Evolutionary conservation across 2,113 vertebrate genomes (phyloP), one percentile per base, ranked within the genome.

Genomic region (Cricetomys ansorgei): DNA sequence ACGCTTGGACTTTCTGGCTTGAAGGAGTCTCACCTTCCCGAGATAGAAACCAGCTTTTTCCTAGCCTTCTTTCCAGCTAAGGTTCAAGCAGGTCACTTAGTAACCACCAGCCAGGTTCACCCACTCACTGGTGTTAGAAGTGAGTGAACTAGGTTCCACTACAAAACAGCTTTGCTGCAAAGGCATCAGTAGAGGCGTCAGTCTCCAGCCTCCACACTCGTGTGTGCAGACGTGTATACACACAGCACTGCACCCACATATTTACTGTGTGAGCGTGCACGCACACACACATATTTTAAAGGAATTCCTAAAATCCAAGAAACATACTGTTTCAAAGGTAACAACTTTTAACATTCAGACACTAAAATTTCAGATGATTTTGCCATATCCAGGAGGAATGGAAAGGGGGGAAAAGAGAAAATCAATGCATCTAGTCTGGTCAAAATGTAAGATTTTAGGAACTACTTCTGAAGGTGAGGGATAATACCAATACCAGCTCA

Each of bases 351-450:
- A 91, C 27, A 57, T 77, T 77, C 55, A 85, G n/a, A 40, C 84
- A 89, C 45, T 92, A 70, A 88, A 92, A 93, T 77, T 84, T 55
- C 12, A 57, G 16, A 21, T 62, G 10, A 96, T 88, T 84, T 76
- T 25, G 91, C 65, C 45, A 76, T 10, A 94, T 65, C 37, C 31
- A 64, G 2, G 43, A 91, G 43, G 53, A 48, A 48, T 91, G 48
- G 11, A 95, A 91, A 53, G 8, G 37, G 16, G 27, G 53, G 3
- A 37, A 84, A 80, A 34, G 43, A 45, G 25, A 69, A 91, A 92
- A 89, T 1, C 75, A 93, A 67, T 1, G 7, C 59, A 90, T 62
- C 31, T 9, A 77, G 31, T 27, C 79, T 59, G 67, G 7, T 37
- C 89, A 92, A 90, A n/a, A 79, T 53, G 17, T 48, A 29, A 65